Percentiles rank a stretch among this genome's conserved stretches.
Conservation (phyloP, 2,888 invertebrate species). For the Polydrusus tereticollis region DNA sequence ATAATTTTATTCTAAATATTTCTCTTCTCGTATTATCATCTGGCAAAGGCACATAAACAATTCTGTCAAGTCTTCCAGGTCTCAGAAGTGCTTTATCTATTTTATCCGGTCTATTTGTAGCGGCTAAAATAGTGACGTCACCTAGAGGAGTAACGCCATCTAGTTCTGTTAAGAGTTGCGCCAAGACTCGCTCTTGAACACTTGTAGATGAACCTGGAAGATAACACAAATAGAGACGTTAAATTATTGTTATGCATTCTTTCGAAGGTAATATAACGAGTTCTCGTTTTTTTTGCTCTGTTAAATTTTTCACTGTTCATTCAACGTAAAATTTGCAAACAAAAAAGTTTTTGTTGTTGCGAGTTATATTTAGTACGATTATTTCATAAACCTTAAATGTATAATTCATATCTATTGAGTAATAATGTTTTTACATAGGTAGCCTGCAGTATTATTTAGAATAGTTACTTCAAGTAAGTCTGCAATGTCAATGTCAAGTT, state of each 20-base stretch:
- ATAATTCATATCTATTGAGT: no score
- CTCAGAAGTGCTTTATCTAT: slow-evolving; percentile 93
- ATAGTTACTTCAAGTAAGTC: no score
- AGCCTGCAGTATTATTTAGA: no score
- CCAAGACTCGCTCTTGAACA: slow-evolving; percentile 92
- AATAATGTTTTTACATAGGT: no score
- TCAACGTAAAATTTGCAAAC: no score
- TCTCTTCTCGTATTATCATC: slow-evolving; percentile 83
- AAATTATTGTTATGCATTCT: not conserved
- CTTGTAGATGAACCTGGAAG: slow-evolving; percentile 72
- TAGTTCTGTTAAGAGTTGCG: slow-evolving; percentile 93
- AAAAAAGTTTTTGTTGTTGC: no score
- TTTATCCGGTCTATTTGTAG: slow-evolving; percentile 96
- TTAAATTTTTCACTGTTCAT: no score
- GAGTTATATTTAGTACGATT: no score
- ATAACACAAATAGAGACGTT: not conserved
- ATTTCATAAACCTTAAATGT: no score
- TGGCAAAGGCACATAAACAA: slow-evolving; percentile 94
- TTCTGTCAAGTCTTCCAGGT: slow-evolving; percentile 91
- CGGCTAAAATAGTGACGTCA: slow-evolving; percentile 91
- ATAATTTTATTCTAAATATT: slow-evolving; percentile 84
- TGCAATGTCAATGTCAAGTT: no score
- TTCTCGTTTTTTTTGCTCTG: no score
- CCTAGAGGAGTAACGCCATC: slow-evolving; percentile 90
- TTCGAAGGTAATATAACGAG: no score